Base-by-base conservation (phyloP, 2,888 invertebrate species). In the Folsomia manolachei region DNA sequence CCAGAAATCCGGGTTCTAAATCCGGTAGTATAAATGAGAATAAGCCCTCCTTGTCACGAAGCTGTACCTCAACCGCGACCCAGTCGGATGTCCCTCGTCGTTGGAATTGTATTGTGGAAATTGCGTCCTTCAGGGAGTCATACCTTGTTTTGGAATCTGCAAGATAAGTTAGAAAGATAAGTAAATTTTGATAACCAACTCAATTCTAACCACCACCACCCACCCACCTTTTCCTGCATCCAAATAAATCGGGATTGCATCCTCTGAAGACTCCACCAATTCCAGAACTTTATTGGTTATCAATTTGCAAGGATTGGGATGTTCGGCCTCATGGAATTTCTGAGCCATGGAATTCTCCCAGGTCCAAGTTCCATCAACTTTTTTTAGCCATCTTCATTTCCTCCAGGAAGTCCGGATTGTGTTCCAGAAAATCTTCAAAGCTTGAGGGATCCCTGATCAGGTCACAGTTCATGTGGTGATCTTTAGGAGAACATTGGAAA, bases 291-390 rank as follows among this genome's bases (percentile, higher is more conserved):
- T 56, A 14, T 56, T 21, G 11, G 56, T 56, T 4, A 56, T 21
- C n/a, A 21, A 18, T 14, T 56, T 56, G n/a, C 56, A 56, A 56
- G 56, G 56, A 56, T 56, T 56, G n/a, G n/a, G n/a, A n/a, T n/a
- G 7, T 18, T 39, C 39, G 39, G 39, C 39, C 4, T 4, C 14
- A 14, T 14, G 39, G 39, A 39, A 14, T 39, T 39, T 39, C 39
- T 39, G 39, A 39, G 4, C n/a, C n/a, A n/a, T n/a, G n/a, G n/a
- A n/a, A n/a, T n/a, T n/a, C n/a, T n/a, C n/a, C n/a, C n/a, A n/a
- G n/a, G n/a, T n/a, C n/a, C n/a, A n/a, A n/a, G n/a, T n/a, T n/a
- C n/a, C n/a, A n/a, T n/a, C n/a, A n/a, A n/a, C n/a, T n/a, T n/a
- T n/a, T n/a, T n/a, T n/a, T n/a, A n/a, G n/a, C 39, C 39, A 39